phyloP scores from a whole-genome alignment of 2,888 invertebrate species.

The Stenchaetothrips biformis region DNA sequence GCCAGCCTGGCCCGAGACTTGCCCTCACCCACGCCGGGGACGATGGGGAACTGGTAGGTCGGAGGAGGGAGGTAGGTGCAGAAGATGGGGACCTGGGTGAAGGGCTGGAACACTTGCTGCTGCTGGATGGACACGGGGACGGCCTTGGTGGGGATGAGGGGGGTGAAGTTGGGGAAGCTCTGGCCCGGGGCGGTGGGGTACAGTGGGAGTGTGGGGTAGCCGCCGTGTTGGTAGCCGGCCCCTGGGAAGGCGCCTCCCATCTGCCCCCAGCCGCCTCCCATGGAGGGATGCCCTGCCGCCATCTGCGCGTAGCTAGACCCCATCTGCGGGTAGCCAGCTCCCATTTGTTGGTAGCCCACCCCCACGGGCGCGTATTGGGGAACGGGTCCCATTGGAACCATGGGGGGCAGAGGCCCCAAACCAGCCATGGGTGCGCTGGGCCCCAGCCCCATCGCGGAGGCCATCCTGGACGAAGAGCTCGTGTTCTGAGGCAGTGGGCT shows the following conservation, averaged over 20 bases:
- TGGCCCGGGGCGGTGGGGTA: background rate
- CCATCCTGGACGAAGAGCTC: background rate
- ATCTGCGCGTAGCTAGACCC: background rate
- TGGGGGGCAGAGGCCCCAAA: background rate
- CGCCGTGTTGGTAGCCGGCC: background rate
- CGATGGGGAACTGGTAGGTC: conserved; percentile 39
- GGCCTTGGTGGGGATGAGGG: background rate
- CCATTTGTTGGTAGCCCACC: background rate
- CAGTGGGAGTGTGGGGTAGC: background rate
- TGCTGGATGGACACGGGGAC: conserved; percentile 9
- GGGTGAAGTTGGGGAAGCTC: conserved; percentile 1
- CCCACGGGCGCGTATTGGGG: background rate
- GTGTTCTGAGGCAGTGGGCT: background rate
- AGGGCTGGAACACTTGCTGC: conserved; percentile 13
- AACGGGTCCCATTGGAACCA: background rate
- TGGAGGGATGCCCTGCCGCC: background rate
- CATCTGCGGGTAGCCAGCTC: background rate
- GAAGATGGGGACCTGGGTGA: conserved; percentile 37
- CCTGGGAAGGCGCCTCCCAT: background rate
- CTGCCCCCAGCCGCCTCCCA: background rate
- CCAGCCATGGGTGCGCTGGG: background rate
- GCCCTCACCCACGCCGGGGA: conserved; percentile 38
- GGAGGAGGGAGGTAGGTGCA: conserved; percentile 41
- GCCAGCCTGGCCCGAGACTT: conserved; percentile 31
- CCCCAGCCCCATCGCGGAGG: background rate